Evolutionary conservation across 2,113 vertebrate species (phyloP).

Genomic region (Dasyornis broadbenti): DNA sequence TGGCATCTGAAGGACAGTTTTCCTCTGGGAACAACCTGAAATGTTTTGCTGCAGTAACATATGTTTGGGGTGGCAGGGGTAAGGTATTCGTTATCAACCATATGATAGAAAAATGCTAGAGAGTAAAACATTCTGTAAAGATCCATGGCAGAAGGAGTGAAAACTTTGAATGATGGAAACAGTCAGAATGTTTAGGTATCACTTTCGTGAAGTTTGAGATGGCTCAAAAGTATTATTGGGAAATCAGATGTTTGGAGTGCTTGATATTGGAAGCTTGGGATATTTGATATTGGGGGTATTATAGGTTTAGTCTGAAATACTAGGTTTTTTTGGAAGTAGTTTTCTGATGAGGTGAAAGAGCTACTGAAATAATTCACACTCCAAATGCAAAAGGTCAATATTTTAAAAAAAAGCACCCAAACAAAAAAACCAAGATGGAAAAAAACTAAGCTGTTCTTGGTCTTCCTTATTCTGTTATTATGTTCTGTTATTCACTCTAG

Average conservation of each 20-base stretch:
- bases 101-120: not conserved
- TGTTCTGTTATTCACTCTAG: not conserved
- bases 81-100: not conserved
- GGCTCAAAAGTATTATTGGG: not conserved
- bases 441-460: not conserved
- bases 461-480: not conserved
- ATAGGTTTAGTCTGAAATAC: not conserved
- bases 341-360: not conserved
- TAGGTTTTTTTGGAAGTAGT: not conserved
- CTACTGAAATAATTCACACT: not conserved
- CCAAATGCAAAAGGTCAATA: not conserved
- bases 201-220: not conserved
- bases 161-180: not conserved
- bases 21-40: constrained; percentile 25
- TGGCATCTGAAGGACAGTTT: constrained; percentile 33
- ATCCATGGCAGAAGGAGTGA: not conserved
- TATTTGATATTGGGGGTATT: not conserved
- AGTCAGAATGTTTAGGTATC: not conserved
- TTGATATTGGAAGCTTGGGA: not conserved
- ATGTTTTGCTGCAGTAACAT: constrained; percentile 29
- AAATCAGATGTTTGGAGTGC: not conserved
- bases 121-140: constrained; percentile 11
- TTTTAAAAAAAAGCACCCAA: accelerated
- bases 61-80: not conserved
- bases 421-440: not conserved